Evolutionary conservation across 1,140 invertebrate species (phyloP), one percentile per base, ranked within the genome.

Genomic region (Nomia melanderi): DNA sequence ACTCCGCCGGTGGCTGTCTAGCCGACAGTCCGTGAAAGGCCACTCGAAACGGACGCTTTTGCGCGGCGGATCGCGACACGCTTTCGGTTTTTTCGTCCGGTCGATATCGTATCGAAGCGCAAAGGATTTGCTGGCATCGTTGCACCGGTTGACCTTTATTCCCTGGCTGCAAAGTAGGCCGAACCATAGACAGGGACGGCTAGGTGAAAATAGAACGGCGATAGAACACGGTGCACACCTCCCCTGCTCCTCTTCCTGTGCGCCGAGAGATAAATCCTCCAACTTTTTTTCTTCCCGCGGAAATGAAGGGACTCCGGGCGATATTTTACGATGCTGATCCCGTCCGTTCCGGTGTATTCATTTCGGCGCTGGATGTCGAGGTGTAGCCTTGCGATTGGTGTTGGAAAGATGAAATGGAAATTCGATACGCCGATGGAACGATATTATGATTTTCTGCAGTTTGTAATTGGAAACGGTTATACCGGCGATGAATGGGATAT

Each of bases 61-160:
- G 29, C n/a, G 33, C 47, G n/a, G 62, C 29, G 25, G 20, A 23
- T 27, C 56, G 44, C 17, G 39, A 31, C n/a, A 12, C 27, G 59
- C 44, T 70, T 36, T 36, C 11, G 44, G 60, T 71, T 80, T 50
- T 82, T 78, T 82, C 56, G 80, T 44, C 27, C 60, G 77, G 39
- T 75, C 81, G 80, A 83, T 83, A 69, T 39, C 59, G 81, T 47
- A 62, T 82, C 80, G 71, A 67, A 72, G 75, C 81, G 77, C 75
- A 69, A 67, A 74, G 70, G 67, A 70, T 54, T 65, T 81, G 53
- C 54, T 74, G 53, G 74, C 83, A 84, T 74, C 82, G 82, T 78
- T 84, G 83, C 83, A 84, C 78, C 62, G 70, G 74, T 75, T 81
- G 79, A 81, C 78, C 83, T 84, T 84, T 84, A 84, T 66, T 36